These are phyloP conservation scores for Xanthia icteritia DNA, from an alignment of 2,888 invertebrate genomes.

Conservation along the genomic window DNA sequence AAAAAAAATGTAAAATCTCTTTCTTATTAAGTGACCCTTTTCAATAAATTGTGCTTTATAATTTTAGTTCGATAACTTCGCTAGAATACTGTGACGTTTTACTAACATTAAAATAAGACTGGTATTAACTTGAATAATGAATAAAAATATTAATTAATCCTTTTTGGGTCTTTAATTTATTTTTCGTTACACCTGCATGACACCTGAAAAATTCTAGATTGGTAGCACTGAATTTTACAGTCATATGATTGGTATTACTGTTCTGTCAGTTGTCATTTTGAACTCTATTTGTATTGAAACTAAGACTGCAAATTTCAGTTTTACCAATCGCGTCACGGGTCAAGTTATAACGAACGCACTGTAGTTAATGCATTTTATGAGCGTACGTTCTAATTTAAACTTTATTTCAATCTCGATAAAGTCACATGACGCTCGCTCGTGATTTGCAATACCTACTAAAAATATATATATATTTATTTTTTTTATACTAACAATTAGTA, in stretches of 20 bases:
- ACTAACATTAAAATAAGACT: slow-evolving; percentile 82
- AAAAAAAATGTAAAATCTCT: slow-evolving; percentile 18
- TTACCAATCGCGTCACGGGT: too few species aligned
- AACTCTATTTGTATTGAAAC: too few species aligned
- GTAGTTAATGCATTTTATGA: slow-evolving; percentile 5
- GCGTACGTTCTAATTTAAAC: not conserved
- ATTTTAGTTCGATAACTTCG: slow-evolving; percentile 52
- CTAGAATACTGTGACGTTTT: slow-evolving; percentile 62
- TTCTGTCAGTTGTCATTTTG: too few species aligned
- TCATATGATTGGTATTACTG: too few species aligned
- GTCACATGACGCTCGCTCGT: not conserved
- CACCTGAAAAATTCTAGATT: not conserved
- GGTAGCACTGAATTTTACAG: too few species aligned
- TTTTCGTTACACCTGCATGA: slow-evolving; percentile 68
- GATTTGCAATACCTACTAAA: too few species aligned
- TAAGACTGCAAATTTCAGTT: too few species aligned
- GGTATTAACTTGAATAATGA: slow-evolving; percentile 79
- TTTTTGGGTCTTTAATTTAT: slow-evolving; percentile 81
- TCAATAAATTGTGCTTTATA: slow-evolving; percentile 28
- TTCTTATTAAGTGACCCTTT: slow-evolving; percentile 34
- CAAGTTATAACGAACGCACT: too few species aligned
- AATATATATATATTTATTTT: too few species aligned
- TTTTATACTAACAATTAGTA: too few species aligned
- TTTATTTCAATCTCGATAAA: too few species aligned
- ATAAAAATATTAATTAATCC: slow-evolving; percentile 85